Percentiles rank a stretch among this genome's conserved stretches.
Conservation (phyloP, 2,888 invertebrate species). For the Brachyptera risi region DNA sequence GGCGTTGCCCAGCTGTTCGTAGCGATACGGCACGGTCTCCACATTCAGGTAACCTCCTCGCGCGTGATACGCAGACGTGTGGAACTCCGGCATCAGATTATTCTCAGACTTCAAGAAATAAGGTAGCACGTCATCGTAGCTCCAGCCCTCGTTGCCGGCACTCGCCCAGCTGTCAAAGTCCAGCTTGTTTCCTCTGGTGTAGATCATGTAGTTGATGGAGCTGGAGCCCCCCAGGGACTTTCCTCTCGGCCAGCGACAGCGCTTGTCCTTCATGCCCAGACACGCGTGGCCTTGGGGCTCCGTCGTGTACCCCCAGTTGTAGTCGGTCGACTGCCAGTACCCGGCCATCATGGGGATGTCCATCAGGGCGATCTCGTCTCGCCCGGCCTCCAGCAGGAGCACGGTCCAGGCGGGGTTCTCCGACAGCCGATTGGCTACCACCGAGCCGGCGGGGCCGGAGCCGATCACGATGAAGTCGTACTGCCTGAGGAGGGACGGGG, state of each 20-base stretch:
- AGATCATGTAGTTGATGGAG: constrained; percentile 59
- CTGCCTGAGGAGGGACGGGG: not conserved
- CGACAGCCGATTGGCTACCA: constrained; percentile 63
- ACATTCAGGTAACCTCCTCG: constrained; percentile 38
- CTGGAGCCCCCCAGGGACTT: constrained; percentile 48
- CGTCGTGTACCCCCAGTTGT: constrained; percentile 68
- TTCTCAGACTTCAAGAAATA: constrained; percentile 41
- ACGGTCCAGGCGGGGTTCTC: constrained; percentile 59
- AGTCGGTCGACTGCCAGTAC: constrained; percentile 51
- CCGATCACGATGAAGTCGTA: constrained; percentile 60
- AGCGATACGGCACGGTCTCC: constrained; percentile 38
- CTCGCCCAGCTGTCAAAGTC: constrained; percentile 38
- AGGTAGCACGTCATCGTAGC: constrained; percentile 41
- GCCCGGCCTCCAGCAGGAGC: constrained; percentile 62
- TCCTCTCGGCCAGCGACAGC: constrained; percentile 37
- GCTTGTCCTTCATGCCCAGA: constrained; percentile 33
- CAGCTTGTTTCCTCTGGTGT: constrained; percentile 37
- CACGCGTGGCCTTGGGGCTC: constrained; percentile 61
- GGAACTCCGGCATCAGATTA: constrained; percentile 34
- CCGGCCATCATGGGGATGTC: constrained; percentile 57
- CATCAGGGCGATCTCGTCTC: constrained; percentile 50
- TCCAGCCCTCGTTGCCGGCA: constrained; percentile 46
- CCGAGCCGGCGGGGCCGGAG: constrained; percentile 52
- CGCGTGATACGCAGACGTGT: constrained; percentile 28
- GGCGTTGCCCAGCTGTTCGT: constrained; percentile 37